Evolutionary conservation across 2,888 invertebrate genomes (phyloP).

Genomic region (Dicycla oo): DNA sequence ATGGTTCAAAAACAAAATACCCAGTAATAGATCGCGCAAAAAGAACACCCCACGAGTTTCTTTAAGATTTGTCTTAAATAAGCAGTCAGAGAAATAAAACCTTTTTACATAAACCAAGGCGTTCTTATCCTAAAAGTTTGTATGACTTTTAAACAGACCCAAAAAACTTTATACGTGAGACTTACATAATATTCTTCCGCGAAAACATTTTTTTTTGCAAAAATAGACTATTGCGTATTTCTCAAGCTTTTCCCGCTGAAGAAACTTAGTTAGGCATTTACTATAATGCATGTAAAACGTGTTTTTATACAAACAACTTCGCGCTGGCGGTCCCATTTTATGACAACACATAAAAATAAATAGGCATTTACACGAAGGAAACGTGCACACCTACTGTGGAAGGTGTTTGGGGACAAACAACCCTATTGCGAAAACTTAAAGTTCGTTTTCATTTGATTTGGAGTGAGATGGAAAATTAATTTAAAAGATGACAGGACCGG

Average conservation of each 20-base stretch:
- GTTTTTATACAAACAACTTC: conserved; percentile 63
- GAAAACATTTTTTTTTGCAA: conserved; percentile 31
- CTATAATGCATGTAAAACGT: conserved; percentile 61
- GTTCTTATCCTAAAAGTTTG: conserved; percentile 4
- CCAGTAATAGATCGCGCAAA: not conserved
- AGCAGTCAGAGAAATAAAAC: conserved; percentile 4
- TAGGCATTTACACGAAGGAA: conserved; percentile 56
- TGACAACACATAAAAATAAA: conserved; percentile 61
- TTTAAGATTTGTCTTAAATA: not conserved
- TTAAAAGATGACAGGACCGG: conserved; percentile 51
- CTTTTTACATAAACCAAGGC: not conserved
- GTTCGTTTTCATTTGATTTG: conserved; percentile 33
- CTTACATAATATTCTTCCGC: conserved; percentile 10
- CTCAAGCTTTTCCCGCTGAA: conserved; percentile 4
- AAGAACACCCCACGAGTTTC: not conserved
- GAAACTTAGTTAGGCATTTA: conserved; percentile 56
- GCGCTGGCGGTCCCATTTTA: conserved; percentile 53
- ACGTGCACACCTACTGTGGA: conserved; percentile 38
- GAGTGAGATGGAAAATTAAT: conserved; percentile 52
- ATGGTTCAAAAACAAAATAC: not conserved
- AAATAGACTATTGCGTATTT: conserved; percentile 15
- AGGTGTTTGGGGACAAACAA: conserved; percentile 25
- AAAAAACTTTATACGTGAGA: not conserved
- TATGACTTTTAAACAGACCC: not conserved
- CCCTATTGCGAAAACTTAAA: conserved; percentile 6